A percentile compares a stretch with the other conserved stretches of the same genome.
Evolutionary conservation across 2,888 invertebrate species (phyloP).

Genomic region (Protula sp.): DNA sequence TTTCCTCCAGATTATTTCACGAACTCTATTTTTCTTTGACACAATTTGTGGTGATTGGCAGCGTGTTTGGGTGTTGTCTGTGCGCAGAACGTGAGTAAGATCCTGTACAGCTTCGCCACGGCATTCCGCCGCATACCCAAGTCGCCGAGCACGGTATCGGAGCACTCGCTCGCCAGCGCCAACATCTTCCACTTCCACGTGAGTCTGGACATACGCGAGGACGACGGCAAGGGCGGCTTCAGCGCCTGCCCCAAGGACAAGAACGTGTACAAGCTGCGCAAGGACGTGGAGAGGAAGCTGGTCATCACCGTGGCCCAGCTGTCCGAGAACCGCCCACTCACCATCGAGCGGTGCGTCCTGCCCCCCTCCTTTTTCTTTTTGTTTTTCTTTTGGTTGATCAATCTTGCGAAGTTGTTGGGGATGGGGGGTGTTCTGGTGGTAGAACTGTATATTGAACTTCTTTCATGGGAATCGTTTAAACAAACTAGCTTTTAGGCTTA

Average conservation of each 20-base stretch:
- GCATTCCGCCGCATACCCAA: slow-evolving; percentile 82
- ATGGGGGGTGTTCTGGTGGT: too few relatives aligned
- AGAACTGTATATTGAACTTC: neutral
- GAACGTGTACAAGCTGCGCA: slow-evolving; percentile 61
- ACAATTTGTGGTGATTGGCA: too few relatives aligned
- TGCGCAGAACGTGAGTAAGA: slow-evolving; percentile 57
- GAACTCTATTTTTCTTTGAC: too few relatives aligned
- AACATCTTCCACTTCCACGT: slow-evolving; percentile 81
- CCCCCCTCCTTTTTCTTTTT: neutral
- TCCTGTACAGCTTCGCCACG: slow-evolving; percentile 76
- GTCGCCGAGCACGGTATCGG: slow-evolving; percentile 25
- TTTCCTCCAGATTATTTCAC: too few relatives aligned
- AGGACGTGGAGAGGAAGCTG: slow-evolving; percentile 80
- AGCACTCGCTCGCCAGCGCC: slow-evolving; percentile 24
- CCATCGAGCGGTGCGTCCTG: slow-evolving; percentile 68
- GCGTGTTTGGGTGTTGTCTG: too few relatives aligned
- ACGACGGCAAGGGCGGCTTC: slow-evolving; percentile 57
- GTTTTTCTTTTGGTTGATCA: neutral
- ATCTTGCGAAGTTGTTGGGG: neutral
- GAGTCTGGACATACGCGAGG: slow-evolving; percentile 74
- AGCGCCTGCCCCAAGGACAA: slow-evolving; percentile 65
- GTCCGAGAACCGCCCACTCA: slow-evolving; percentile 59
- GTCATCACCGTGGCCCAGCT: slow-evolving; percentile 70
- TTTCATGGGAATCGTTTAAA: neutral
- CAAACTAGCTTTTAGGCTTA: neutral